A percentile compares a stretch with the other conserved stretches of the same genome.
These are phyloP conservation scores for Polia nebulosa DNA, from an alignment of 2,888 invertebrate species.

Conservation along the genomic window DNA sequence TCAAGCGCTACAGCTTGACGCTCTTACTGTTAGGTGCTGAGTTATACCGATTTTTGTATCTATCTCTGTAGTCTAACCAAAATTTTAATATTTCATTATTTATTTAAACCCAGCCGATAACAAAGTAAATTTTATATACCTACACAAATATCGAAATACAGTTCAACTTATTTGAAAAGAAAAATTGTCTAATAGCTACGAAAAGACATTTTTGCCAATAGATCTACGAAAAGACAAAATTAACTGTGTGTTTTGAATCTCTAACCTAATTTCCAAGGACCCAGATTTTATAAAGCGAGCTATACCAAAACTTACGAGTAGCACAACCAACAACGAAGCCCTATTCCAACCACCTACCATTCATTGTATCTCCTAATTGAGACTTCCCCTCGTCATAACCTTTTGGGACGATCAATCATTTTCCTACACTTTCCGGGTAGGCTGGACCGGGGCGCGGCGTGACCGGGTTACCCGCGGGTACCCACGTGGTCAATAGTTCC, in stretches of 20 bases:
- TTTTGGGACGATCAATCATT: constrained; percentile 61
- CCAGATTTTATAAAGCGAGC: too few species aligned
- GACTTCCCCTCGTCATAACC: constrained; percentile 51
- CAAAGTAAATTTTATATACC: neutral
- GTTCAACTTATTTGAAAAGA: too few species aligned
- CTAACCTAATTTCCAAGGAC: neutral
- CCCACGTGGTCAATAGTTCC: constrained; percentile 64
- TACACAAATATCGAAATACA: too few species aligned
- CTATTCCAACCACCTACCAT: constrained; percentile 10
- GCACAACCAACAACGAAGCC: constrained; percentile 8
- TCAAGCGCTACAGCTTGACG: constrained; percentile 29
- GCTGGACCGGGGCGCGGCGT: constrained; percentile 66
- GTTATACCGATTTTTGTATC: constrained; percentile 26
- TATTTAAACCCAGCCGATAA: neutral
- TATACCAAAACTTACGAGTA: neutral
- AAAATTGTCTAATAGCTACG: too few species aligned
- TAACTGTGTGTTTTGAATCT: too few species aligned
- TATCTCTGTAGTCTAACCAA: constrained; percentile 14
- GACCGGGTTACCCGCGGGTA: constrained; percentile 72
- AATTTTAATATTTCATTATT: neutral
- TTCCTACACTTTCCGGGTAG: constrained; percentile 37
- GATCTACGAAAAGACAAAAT: neutral
- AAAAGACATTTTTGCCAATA: neutral
- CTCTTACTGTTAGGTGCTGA: constrained; percentile 52
- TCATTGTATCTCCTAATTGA: constrained; percentile 51